Evolutionary conservation across 2,797 vertebrate genomes (phyloP).

Genomic region (Tarsius wallacei): DNA sequence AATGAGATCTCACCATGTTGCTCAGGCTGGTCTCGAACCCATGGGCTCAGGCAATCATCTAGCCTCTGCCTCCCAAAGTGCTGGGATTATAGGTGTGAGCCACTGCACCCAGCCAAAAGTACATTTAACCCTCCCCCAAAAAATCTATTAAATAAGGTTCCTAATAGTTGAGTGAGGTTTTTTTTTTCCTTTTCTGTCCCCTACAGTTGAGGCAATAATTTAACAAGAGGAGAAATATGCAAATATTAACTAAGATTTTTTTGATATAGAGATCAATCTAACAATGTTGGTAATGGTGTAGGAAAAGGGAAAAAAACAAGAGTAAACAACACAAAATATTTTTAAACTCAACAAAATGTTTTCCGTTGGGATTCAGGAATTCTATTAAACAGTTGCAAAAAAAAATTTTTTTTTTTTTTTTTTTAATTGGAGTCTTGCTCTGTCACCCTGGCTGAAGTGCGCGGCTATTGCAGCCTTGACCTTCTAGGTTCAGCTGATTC

Average conservation of each 20-base stretch:
- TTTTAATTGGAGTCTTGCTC: too few species aligned
- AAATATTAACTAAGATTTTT: constrained; percentile 25
- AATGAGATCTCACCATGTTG: too few species aligned
- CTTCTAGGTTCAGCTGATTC: too few species aligned
- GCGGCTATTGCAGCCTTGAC: too few species aligned
- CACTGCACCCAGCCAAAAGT: neutral
- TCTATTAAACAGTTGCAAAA: neutral
- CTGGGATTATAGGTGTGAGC: too few species aligned
- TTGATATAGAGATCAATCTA: constrained; percentile 48
- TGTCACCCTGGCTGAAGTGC: too few species aligned
- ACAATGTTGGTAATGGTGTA: neutral
- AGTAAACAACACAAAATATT: neutral
- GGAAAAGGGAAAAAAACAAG: constrained; percentile 10
- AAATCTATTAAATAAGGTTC: neutral
- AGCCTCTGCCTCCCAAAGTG: too few species aligned
- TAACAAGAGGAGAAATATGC: constrained; percentile 16
- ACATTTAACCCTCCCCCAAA: neutral
- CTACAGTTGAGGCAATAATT: constrained; percentile 35
- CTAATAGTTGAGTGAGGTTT: neutral
- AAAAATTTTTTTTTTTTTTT: too few species aligned
- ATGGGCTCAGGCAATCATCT: too few species aligned
- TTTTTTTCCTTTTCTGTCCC: neutral
- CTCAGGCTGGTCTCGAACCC: too few species aligned
- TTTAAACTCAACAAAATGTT: constrained; percentile 44
- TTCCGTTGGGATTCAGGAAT: neutral